Evolutionary conservation across 2,113 vertebrate genomes (phyloP).

Genomic region (Pedetes capensis): DNA sequence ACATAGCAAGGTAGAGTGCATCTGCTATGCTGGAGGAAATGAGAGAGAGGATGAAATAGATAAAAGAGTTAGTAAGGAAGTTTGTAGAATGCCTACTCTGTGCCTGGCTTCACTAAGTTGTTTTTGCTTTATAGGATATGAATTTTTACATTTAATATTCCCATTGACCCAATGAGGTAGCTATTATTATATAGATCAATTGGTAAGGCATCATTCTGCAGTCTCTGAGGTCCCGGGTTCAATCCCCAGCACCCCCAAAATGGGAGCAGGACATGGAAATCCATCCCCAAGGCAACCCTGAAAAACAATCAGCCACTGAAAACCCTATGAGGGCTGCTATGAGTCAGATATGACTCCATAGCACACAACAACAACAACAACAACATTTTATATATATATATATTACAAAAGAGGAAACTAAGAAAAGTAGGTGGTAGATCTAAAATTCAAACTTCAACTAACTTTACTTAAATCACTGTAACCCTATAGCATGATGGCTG

Average conservation of each 20-base stretch:
- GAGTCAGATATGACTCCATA: no score
- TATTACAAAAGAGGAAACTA: not conserved
- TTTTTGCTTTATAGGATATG: not conserved
- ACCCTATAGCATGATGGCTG: not conserved
- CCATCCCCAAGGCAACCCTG: no score
- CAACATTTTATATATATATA: no score
- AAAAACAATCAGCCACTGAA: no score
- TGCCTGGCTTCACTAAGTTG: not conserved
- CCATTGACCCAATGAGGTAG: not conserved
- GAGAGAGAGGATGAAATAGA: not conserved
- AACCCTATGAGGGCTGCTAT: no score
- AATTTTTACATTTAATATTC: not conserved
- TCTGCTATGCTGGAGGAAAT: not conserved
- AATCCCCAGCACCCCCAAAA: no score
- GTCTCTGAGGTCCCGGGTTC: no score
- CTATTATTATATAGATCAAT: not conserved
- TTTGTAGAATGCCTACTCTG: not conserved
- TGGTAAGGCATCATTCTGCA: no score
- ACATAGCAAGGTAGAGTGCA: not conserved
- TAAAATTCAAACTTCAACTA: constrained; percentile 12
- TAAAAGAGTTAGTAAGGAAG: no score
- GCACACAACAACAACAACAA: no score
- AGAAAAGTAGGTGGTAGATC: not conserved
- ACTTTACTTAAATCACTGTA: not conserved
- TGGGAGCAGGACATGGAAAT: no score